phyloP scores from a whole-genome alignment of 2,113 vertebrate genomes.

The Sebastes schlegelii region DNA sequence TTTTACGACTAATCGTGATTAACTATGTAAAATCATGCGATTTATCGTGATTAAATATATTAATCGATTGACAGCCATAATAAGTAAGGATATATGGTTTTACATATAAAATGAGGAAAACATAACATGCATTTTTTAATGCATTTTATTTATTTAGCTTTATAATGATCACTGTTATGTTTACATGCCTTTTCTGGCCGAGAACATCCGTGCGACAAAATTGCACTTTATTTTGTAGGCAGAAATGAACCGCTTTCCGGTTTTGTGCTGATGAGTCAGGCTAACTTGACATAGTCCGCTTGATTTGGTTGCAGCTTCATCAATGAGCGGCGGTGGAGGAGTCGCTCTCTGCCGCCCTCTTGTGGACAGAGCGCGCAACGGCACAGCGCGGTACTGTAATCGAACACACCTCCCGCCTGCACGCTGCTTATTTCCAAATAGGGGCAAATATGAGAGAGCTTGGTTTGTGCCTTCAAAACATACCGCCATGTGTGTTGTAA shows the following conservation, averaged over 20 bases:
- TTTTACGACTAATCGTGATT: too few relatives aligned
- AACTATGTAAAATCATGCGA: too few relatives aligned
- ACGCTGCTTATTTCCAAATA: slow-evolving; percentile 74
- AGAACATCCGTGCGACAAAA: background rate
- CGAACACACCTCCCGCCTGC: slow-evolving; percentile 47
- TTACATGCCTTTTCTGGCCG: background rate
- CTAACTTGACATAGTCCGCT: slow-evolving; percentile 14
- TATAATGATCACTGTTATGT: background rate
- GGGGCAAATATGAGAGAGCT: slow-evolving; percentile 75
- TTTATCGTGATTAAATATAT: too few relatives aligned
- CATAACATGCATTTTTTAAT: background rate
- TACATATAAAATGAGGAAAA: background rate
- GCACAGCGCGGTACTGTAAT: slow-evolving; percentile 49
- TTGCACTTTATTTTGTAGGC: slow-evolving; percentile 42
- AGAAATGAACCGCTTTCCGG: background rate
- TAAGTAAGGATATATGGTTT: background rate
- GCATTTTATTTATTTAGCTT: background rate
- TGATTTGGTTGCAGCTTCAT: background rate
- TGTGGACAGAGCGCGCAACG: slow-evolving; percentile 1
- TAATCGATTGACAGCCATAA: too few relatives aligned
- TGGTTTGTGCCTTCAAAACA: slow-evolving; percentile 61
- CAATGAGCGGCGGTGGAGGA: background rate
- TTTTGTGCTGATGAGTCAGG: fast-evolving
- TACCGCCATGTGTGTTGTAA: slow-evolving; percentile 9
- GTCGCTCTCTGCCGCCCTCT: slow-evolving; percentile 58